Evolutionary conservation across 2,797 vertebrate genomes (phyloP).

Genomic region (Molossus alvarezi): DNA sequence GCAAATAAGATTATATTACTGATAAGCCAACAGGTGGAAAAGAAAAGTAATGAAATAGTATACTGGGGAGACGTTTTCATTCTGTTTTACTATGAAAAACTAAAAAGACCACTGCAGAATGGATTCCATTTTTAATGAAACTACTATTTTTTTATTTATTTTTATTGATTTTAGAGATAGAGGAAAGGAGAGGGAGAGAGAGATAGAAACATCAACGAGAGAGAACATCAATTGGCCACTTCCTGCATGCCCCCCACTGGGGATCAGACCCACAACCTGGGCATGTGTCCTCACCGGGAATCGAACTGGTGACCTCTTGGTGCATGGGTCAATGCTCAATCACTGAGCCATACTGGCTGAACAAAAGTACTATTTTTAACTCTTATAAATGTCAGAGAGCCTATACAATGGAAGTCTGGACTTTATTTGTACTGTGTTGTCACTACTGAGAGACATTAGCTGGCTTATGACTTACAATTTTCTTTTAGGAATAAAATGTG

Average conservation of each 20-base stretch:
- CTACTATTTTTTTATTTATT: neutral
- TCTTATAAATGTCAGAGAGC: constrained; percentile 33
- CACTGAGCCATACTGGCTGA: too few relatives aligned
- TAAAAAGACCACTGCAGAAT: constrained; percentile 50
- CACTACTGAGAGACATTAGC: constrained; percentile 7
- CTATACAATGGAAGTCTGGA: constrained; percentile 16
- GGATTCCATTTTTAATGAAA: constrained; percentile 55
- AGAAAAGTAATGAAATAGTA: constrained; percentile 24
- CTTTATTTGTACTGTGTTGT: constrained; percentile 25
- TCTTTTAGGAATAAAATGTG: constrained; percentile 45
- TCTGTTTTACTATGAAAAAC: constrained; percentile 44
- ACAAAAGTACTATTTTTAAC: constrained; percentile 57
- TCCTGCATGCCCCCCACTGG: too few relatives aligned
- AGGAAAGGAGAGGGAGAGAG: too few relatives aligned
- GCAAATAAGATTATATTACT: constrained; percentile 17
- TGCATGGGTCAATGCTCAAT: too few relatives aligned
- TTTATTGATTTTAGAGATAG: too few relatives aligned
- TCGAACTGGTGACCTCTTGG: too few relatives aligned
- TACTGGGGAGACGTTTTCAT: neutral
- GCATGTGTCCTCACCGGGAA: too few relatives aligned
- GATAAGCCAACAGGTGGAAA: constrained; percentile 34
- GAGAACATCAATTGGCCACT: too few relatives aligned
- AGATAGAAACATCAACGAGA: too few relatives aligned
- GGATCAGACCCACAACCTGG: too few relatives aligned
- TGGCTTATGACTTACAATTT: constrained; percentile 35